These are phyloP conservation scores for Anthoscopus minutus DNA, from an alignment of 2,113 vertebrate species.

Conservation along the genomic window DNA sequence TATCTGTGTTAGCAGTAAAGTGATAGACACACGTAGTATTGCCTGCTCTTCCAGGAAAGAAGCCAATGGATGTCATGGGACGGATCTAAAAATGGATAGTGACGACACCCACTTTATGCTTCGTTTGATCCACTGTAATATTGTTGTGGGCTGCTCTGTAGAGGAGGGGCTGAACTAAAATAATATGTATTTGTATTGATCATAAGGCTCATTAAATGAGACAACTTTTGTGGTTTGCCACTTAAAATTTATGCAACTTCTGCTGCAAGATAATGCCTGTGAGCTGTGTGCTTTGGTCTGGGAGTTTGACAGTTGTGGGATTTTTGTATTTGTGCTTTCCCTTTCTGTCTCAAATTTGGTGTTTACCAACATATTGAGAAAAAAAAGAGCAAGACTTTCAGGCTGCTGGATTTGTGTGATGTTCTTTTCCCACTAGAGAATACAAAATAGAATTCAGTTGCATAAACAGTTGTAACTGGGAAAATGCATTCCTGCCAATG, in stretches of 20 bases:
- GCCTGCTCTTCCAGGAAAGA: slow-evolving; percentile 18
- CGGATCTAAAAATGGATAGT: background rate
- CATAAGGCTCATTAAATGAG: background rate
- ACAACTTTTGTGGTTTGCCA: background rate
- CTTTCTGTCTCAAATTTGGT: background rate
- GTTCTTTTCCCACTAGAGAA: background rate
- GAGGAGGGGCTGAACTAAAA: background rate
- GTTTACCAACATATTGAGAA: background rate
- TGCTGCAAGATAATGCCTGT: background rate
- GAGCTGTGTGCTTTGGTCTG: background rate
- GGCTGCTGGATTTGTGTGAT: background rate
- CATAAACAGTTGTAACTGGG: background rate
- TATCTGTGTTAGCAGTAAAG: background rate
- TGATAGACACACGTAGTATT: background rate
- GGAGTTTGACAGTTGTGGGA: background rate
- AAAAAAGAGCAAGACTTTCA: background rate
- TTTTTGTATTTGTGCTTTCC: background rate
- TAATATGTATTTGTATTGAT: background rate
- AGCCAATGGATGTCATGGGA: background rate
- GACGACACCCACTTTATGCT: background rate
- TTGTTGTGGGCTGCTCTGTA: background rate
- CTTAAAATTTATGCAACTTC: background rate
- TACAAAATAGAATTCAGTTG: background rate
- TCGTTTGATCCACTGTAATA: background rate
- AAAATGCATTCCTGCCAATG: background rate